Evolutionary conservation across 2,888 invertebrate genomes (phyloP), one percentile per base, ranked within the genome.

Genomic region (Macrosoma leucophasiata): DNA sequence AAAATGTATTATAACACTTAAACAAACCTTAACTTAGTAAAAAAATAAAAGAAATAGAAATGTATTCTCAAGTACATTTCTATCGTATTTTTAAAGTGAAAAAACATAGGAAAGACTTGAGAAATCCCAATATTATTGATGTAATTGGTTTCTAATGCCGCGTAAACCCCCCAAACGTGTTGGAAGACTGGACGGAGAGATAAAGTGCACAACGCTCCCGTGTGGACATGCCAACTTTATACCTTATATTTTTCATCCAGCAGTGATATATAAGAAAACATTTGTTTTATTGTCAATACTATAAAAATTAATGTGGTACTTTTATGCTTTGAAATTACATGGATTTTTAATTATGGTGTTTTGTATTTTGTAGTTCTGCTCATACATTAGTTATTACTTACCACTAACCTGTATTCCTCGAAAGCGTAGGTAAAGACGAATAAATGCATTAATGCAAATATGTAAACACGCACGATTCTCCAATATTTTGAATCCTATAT

Each of bases 141-240:
- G 78, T 85, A 84, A 85, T 85, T 85, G 84, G 78, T 84, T 84
- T 78, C 79, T 84, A 85, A 85, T 84, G 79, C 84, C 73, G 67
- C 75, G 64, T 84, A 84, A 85, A 79, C 75, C 81, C 76, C 66
- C 73, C 76, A 84, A 81, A 85, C 84, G 84, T 85, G 84, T 84
- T 81, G 73, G 64, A 61, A 58, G 78, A 66, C 58, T 76, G 77
- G 77, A 68, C 74, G 48, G 64, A 47, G 82, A 84, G 85, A 85
- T 85, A 85, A 85, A 84, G 71, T 68, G 65, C 56, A 58, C 55
- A 60, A n/a, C n/a, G n/a, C n/a, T n/a, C n/a, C n/a, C n/a, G n/a
- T n/a, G n/a, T n/a, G n/a, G n/a, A n/a, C n/a, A n/a, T n/a, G n/a
- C n/a, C n/a, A n/a, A n/a, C n/a, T n/a, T n/a, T n/a, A n/a, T n/a